Conservation (phyloP, 2,797 vertebrate species). For the Hapalemur alaotrensis region DNA sequence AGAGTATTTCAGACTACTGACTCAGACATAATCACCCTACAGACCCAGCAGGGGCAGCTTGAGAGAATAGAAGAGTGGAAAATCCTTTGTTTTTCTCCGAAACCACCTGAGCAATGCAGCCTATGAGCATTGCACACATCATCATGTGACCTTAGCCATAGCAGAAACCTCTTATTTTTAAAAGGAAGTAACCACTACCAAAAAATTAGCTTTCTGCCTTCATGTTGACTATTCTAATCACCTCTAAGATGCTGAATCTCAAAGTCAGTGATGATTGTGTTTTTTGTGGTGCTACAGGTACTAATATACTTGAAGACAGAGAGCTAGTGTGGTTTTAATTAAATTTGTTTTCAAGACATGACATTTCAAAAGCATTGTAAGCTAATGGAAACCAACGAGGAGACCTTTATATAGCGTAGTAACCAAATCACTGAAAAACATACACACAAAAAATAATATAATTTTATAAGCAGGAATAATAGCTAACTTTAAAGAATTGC, state of each 20-base stretch:
- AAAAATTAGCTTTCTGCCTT: neutral
- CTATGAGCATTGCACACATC: neutral
- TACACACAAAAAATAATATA: neutral
- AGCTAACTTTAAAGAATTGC: neutral
- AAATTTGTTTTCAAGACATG: neutral
- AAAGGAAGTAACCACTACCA: neutral
- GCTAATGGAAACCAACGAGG: neutral
- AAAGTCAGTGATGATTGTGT: neutral
- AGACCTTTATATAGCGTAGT: neutral
- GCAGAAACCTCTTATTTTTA: neutral
- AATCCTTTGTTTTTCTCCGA: constrained; percentile 52
- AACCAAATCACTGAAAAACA: neutral
- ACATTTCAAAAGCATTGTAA: neutral
- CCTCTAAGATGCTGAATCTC: neutral
- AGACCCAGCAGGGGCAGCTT: constrained; percentile 56
- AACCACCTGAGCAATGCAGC: neutral
- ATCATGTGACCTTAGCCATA: neutral
- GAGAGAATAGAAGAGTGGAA: constrained; percentile 56
- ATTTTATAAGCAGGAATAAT: neutral
- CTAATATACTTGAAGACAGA: neutral
- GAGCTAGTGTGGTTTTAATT: neutral
- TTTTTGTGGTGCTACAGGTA: neutral
- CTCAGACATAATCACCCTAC: constrained; percentile 61
- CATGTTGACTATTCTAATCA: neutral
- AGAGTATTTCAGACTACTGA: constrained; percentile 62